These are phyloP conservation scores for Cichlasoma orientale DNA, from an alignment of 2,797 vertebrate species.

Conservation along the genomic window DNA sequence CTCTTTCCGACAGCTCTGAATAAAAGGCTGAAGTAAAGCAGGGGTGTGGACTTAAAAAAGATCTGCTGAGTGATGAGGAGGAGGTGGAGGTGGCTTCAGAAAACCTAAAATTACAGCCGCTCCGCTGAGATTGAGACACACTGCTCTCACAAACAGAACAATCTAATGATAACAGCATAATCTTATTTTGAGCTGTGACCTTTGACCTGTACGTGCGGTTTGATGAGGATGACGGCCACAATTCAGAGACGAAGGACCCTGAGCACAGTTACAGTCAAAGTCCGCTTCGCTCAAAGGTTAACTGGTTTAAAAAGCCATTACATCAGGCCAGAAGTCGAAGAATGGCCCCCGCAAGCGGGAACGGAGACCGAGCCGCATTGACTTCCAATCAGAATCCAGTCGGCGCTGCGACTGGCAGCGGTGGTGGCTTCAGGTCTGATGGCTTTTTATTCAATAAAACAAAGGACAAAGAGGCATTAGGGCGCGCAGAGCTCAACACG, in stretches of 20 bases:
- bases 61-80: background rate
- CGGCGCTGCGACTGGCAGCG: background rate
- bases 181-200: background rate
- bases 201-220: background rate
- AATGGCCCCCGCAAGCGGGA: background rate
- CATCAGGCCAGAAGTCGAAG: background rate
- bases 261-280: background rate
- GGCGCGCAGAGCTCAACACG: fast-evolving
- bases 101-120: background rate
- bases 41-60: constrained; percentile 1
- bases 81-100: background rate
- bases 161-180: background rate
- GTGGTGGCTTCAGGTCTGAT: constrained; percentile 16
- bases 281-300: background rate
- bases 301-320: constrained; percentile 13
- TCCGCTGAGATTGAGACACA: no score
- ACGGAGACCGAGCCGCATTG: background rate
- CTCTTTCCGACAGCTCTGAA: constrained; percentile 3
- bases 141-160: background rate
- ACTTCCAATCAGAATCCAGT: constrained; percentile 38
- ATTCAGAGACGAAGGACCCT: background rate
- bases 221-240: background rate
- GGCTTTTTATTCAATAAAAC: constrained; percentile 17
- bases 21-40: background rate
- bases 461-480: background rate